These are phyloP conservation scores for Lagria hirta DNA, from an alignment of 2,888 invertebrate species.

Conservation along the genomic window DNA sequence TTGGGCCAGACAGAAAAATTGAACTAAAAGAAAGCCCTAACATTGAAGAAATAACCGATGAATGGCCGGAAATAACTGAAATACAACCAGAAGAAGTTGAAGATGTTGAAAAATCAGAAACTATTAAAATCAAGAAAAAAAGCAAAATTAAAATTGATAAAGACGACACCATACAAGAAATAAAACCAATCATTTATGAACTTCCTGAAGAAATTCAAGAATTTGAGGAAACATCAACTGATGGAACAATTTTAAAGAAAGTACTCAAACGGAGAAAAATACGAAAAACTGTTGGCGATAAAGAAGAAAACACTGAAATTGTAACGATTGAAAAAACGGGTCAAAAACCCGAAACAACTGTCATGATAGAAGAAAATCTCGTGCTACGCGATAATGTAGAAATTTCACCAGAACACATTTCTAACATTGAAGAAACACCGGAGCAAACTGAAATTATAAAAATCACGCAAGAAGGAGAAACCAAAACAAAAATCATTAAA, in stretches of 20 bases:
- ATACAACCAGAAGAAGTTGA: conserved; percentile 44
- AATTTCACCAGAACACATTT: conserved; percentile 25
- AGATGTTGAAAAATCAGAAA: conserved; percentile 42
- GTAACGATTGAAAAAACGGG: conserved; percentile 46
- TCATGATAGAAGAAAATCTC: conserved; percentile 50
- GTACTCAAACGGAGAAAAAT: conserved; percentile 42
- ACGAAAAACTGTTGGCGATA: conserved; percentile 42
- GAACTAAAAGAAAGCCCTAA: conserved; percentile 26
- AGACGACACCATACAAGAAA: conserved; percentile 28
- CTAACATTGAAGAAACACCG: conserved; percentile 18
- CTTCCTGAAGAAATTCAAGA: conserved; percentile 33
- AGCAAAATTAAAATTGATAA: conserved; percentile 25
- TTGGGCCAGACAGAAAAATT: conserved; percentile 39
- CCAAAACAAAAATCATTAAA: conserved; percentile 31
- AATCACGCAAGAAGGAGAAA: conserved; percentile 26
- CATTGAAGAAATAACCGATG: conserved; percentile 36
- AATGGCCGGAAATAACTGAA: conserved; percentile 31
- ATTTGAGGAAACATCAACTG: conserved; percentile 29
- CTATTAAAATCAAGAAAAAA: conserved; percentile 38
- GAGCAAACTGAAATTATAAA: conserved; percentile 9
- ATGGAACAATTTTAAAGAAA: conserved; percentile 42
- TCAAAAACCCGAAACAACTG: conserved; percentile 50
- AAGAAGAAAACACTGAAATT: conserved; percentile 41
- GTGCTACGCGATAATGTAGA: conserved; percentile 33
- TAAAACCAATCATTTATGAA: conserved; percentile 33